A percentile compares a stretch with the other conserved stretches of the same genome.
phyloP scores from a whole-genome alignment of 1,140 invertebrate genomes.

The Aphaenogaster ashmeadi region DNA sequence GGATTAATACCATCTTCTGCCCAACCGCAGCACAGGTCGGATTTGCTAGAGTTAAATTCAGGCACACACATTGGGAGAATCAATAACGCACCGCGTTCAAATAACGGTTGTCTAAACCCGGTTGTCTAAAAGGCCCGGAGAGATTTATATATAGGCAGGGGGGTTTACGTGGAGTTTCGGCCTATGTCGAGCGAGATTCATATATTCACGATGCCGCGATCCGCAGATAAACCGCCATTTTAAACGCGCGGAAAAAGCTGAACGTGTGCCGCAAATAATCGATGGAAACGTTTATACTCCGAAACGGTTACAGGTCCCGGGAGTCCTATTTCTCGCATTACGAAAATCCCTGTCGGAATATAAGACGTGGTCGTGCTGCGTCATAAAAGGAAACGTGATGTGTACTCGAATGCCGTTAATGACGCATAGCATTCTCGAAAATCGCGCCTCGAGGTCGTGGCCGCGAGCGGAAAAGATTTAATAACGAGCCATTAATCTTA shows the following conservation, averaged over 20 bases:
- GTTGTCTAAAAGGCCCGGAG: constrained; percentile 37
- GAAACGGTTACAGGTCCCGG: constrained; percentile 39
- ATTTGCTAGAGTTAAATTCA: constrained; percentile 29
- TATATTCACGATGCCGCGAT: constrained; percentile 50
- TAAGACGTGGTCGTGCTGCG: constrained; percentile 32
- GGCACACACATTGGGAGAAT: constrained; percentile 16
- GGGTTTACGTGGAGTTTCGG: neutral
- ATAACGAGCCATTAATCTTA: constrained; percentile 50
- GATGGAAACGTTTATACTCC: constrained; percentile 51
- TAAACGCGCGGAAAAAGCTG: constrained; percentile 40
- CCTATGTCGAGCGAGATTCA: constrained; percentile 34
- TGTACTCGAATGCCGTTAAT: constrained; percentile 21
- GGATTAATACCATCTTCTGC: neutral
- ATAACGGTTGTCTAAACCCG: constrained; percentile 40
- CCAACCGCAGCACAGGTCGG: too few species aligned
- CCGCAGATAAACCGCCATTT: constrained; percentile 30
- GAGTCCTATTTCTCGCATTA: constrained; percentile 66
- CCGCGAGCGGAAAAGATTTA: constrained; percentile 20
- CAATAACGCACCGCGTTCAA: constrained; percentile 42
- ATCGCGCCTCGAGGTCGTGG: neutral
- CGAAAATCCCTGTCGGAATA: constrained; percentile 13
- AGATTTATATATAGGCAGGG: constrained; percentile 43
- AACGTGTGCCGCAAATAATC: constrained; percentile 62
- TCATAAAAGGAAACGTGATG: constrained; percentile 53
- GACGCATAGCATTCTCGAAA: constrained; percentile 5